A percentile compares a stretch with the other conserved stretches of the same genome.
Conservation (phyloP, 2,113 vertebrate genomes). For the Aphyosemion australe region DNA sequence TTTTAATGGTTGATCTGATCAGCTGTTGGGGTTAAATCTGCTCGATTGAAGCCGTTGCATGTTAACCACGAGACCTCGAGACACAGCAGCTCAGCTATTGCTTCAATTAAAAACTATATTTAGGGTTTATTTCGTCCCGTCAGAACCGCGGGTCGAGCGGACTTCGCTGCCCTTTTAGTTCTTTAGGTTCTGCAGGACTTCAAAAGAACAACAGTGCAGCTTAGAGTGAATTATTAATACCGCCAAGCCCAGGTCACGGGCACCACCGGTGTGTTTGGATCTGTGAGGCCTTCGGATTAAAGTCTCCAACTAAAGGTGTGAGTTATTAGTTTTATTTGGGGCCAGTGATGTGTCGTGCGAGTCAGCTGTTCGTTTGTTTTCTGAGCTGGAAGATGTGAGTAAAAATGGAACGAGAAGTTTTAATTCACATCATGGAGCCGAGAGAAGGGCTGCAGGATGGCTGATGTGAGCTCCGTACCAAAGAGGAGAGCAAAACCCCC, state of each 20-base stretch:
- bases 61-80: slow-evolving; percentile 10
- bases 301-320: slow-evolving; percentile 21
- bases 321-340: slow-evolving; percentile 43
- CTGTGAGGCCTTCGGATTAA: slow-evolving; percentile 24
- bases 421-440: too few species aligned
- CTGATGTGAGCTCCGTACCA: too few species aligned
- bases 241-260: slow-evolving; percentile 34
- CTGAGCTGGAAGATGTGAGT: slow-evolving; percentile 10
- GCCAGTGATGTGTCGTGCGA: slow-evolving; percentile 24
- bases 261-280: background rate
- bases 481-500: too few species aligned
- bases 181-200: slow-evolving; percentile 7
- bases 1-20: too few species aligned
- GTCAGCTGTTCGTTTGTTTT: slow-evolving; percentile 47
- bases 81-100: slow-evolving; percentile 10
- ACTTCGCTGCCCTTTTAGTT: slow-evolving; percentile 6
- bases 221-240: slow-evolving; percentile 65
- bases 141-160: background rate
- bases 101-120: slow-evolving; percentile 2
- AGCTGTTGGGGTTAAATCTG: too few species aligned
- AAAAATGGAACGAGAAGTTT: background rate
- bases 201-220: slow-evolving; percentile 42
- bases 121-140: background rate
- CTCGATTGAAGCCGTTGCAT: background rate
- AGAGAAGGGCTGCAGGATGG: too few species aligned